Evolutionary conservation across 2,113 vertebrate species (phyloP).

Genomic region (Chitala chitala): DNA sequence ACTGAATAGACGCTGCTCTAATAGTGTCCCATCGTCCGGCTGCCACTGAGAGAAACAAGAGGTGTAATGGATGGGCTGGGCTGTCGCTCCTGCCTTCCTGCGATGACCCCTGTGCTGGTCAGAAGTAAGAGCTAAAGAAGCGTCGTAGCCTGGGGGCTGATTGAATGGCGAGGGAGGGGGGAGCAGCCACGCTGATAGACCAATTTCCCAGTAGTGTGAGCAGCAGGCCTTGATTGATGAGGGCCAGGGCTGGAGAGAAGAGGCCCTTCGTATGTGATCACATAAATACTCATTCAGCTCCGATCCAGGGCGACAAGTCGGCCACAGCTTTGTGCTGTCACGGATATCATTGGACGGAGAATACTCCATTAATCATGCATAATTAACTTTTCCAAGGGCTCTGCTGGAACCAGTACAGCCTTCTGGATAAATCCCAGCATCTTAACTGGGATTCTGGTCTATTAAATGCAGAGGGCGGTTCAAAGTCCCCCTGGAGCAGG

Average conservation of each 20-base stretch:
- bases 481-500: constrained; percentile 58
- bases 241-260: constrained; percentile 93
- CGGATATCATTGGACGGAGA: constrained; percentile 96
- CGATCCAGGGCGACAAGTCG: constrained; percentile 97
- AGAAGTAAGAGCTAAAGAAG: constrained; percentile 94
- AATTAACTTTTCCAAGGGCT: constrained; percentile 94
- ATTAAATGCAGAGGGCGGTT: constrained; percentile 73
- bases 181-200: constrained; percentile 81
- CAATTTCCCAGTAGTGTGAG: constrained; percentile 97
- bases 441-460: constrained; percentile 75
- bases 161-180: constrained; percentile 85
- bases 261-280: constrained; percentile 98
- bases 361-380: constrained; percentile 98
- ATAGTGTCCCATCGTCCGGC: constrained; percentile 86
- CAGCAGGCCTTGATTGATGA: constrained; percentile 93
- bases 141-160: constrained; percentile 95
- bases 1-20: constrained; percentile 74
- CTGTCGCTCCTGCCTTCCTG: constrained; percentile 74
- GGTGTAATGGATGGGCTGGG: constrained; percentile 81
- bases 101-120: constrained; percentile 87
- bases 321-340: constrained; percentile 99
- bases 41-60: constrained; percentile 83
- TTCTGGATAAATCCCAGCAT: constrained; percentile 70
- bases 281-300: constrained; percentile 99
- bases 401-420: constrained; percentile 81